Percentiles rank a stretch among this genome's conserved stretches.
Evolutionary conservation across 2,797 vertebrate genomes (phyloP).

Genomic region (Onychomys leucogaster): DNA sequence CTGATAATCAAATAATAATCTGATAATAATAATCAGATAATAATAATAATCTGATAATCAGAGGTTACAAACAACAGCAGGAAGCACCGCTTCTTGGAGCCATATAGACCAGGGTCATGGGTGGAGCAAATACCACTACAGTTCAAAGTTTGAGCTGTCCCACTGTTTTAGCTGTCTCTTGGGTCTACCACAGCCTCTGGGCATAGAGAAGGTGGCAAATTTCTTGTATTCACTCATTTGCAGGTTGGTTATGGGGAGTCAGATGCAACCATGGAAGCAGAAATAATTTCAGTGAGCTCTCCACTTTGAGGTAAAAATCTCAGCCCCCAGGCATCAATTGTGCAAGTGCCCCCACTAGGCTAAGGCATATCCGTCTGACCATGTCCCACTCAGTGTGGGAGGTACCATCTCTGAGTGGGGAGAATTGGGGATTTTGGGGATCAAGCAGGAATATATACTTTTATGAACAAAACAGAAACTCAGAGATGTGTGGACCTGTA

Average conservation of each 20-base stretch:
- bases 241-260: slow-evolving; percentile 47
- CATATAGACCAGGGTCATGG: no score
- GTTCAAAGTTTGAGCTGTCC: background rate
- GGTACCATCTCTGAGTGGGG: background rate
- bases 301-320: background rate
- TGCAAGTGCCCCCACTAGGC: background rate
- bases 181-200: slow-evolving; percentile 41
- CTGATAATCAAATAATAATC: no score
- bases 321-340: rapidly evolving
- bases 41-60: no score
- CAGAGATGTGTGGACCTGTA: background rate
- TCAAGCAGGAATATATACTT: background rate
- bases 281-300: background rate
- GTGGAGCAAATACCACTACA: no score
- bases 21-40: no score
- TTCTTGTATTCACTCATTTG: slow-evolving; percentile 35
- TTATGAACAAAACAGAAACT: background rate
- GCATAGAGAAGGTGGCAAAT: slow-evolving; percentile 12
- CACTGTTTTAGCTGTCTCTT: background rate
- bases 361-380: background rate
- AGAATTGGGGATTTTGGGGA: background rate
- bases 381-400: background rate
- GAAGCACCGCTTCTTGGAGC: no score
- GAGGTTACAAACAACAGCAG: no score
- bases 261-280: background rate